Evolutionary conservation across 2,888 invertebrate genomes (phyloP).

Genomic region (Rhingia campestris): DNA sequence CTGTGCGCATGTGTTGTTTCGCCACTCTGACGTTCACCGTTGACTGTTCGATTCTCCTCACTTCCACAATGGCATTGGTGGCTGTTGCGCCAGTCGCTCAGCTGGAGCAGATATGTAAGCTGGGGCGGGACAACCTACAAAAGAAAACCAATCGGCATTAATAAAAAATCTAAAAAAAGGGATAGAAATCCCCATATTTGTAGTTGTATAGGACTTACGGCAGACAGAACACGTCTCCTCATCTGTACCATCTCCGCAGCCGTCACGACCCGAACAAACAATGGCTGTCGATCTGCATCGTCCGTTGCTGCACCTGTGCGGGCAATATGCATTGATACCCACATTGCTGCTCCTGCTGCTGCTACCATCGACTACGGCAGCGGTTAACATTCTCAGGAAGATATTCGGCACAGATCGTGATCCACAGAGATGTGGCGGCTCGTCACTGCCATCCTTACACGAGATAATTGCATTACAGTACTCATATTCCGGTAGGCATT

Average conservation of each 20-base stretch:
- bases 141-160: conserved; percentile 73
- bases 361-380: conserved; percentile 76
- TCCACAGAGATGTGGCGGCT: conserved; percentile 90
- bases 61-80: conserved; percentile 81
- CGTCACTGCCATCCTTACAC: conserved; percentile 95
- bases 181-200: neutral
- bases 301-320: conserved; percentile 93
- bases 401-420: conserved; percentile 83
- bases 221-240: conserved; percentile 93
- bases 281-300: conserved; percentile 94
- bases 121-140: conserved; percentile 85
- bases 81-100: conserved; percentile 78
- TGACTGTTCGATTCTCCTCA: conserved; percentile 56
- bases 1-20: conserved; percentile 12
- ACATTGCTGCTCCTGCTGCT: conserved; percentile 76
- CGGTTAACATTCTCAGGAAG: conserved; percentile 80
- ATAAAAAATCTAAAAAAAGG: conserved; percentile 5
- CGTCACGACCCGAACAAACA: conserved; percentile 94
- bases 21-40: conserved; percentile 55
- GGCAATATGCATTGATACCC: conserved; percentile 84
- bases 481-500: conserved; percentile 94
- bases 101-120: conserved; percentile 76
- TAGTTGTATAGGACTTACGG: conserved; percentile 86
- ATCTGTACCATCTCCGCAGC: conserved; percentile 95
- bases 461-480: conserved; percentile 95